These are phyloP conservation scores for Hydrolagus colliei DNA, from an alignment of 2,797 vertebrate genomes.

Conservation along the genomic window DNA sequence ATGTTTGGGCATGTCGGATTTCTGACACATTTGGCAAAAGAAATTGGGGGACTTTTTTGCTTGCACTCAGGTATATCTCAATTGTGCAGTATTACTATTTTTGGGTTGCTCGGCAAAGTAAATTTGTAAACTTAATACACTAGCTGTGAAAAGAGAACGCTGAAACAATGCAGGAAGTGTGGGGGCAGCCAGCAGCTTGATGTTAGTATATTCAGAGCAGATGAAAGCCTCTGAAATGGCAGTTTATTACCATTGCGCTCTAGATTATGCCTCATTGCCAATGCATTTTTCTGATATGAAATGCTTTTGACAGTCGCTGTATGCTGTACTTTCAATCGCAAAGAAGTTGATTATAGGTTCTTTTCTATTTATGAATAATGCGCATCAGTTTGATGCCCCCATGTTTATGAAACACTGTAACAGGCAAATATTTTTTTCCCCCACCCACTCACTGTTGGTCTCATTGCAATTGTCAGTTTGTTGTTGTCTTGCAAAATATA, in stretches of 20 bases:
- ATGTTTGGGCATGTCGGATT: neutral
- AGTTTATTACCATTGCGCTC: neutral
- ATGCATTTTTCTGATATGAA: neutral
- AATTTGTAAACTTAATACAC: neutral
- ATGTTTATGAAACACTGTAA: neutral
- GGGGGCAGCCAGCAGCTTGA: neutral
- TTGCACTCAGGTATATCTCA: neutral
- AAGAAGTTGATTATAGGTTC: neutral
- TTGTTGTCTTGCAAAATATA: neutral
- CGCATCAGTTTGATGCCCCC: neutral
- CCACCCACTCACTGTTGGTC: neutral
- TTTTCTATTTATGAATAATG: neutral
- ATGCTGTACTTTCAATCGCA: neutral
- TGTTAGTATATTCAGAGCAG: neutral
- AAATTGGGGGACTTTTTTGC: neutral
- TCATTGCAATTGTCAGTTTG: neutral
- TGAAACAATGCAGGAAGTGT: conserved; percentile 9
- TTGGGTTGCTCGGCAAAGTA: neutral
- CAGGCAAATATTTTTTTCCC: neutral
- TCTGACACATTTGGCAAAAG: neutral
- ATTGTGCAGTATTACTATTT: neutral
- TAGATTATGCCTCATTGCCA: neutral
- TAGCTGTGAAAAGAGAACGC: neutral
- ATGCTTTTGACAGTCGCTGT: too few relatives aligned
- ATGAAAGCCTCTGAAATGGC: neutral